Conservation (phyloP, 2,888 invertebrate species). For the Drosophila pullipes region DNA sequence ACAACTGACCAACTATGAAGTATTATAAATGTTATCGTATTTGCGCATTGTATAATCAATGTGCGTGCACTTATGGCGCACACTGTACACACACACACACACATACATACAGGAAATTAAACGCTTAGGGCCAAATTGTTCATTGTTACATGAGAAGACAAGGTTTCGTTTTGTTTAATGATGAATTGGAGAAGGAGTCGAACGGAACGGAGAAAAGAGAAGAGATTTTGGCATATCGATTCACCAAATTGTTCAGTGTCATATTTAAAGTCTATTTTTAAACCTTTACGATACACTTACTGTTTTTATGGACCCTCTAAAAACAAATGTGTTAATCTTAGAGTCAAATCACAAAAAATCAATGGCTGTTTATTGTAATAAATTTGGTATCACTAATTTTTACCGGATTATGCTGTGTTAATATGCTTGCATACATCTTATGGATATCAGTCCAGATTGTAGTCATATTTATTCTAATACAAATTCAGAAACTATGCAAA, state of each 20-base stretch:
- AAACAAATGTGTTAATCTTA: not conserved
- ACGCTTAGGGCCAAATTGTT: constrained; percentile 35
- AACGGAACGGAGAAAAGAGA: not conserved
- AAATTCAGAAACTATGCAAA: constrained; percentile 1
- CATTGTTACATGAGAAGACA: constrained; percentile 40
- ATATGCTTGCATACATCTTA: not conserved
- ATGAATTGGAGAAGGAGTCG: constrained; percentile 14
- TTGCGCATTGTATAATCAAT: constrained; percentile 66
- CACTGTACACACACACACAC: constrained; percentile 36
- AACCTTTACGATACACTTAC: constrained; percentile 28
- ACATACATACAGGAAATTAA: constrained; percentile 18
- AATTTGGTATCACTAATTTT: constrained; percentile 1
- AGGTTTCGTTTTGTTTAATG: constrained; percentile 24
- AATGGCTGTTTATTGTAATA: not conserved
- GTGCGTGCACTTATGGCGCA: constrained; percentile 58
- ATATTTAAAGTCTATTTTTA: constrained; percentile 42
- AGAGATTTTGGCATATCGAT: constrained; percentile 54
- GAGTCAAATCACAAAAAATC: not conserved
- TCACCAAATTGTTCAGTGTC: constrained; percentile 51
- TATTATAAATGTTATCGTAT: constrained; percentile 58
- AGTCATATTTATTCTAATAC: not conserved
- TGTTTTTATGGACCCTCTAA: not conserved
- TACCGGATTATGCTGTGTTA: not conserved
- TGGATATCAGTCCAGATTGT: not conserved
- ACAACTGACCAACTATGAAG: constrained; percentile 40